Base-by-base conservation (phyloP, 2,113 vertebrate genomes). In the Microtus richardsoni region DNA sequence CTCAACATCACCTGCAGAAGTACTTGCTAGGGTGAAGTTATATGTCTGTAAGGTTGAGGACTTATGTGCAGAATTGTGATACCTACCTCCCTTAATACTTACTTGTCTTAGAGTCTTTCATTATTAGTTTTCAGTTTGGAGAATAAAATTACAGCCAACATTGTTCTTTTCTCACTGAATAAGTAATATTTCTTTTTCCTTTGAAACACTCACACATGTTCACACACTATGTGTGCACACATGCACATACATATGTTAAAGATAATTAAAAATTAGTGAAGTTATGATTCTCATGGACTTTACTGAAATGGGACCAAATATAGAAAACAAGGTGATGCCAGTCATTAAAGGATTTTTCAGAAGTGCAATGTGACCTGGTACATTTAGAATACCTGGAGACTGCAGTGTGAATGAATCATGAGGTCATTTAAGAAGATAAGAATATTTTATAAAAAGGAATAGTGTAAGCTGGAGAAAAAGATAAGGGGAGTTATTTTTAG, bases 351-450 rank as follows among this genome's bases (percentile, higher is more conserved):
- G 88, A 33, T 33, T 13, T 89, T 96, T 88, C 74, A 74, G n/a
- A 58, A 80, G 89, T 86, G 2, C 83, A 95, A 44, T 66, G 21
- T 95, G 89, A 96, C 82, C 86, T 89, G 64, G 88, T 93, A 89
- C 75, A 70, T 94, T 91, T 80, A 93, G 73, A 91, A 71, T 83
- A 79, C 30, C 73, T 84, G 49, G 78, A 91, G 13, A 39, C 66
- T 94, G 30, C 79, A 91, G 77, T 21, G 44, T 89, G 64, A 97
- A 58, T 96, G 93, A 96, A 83, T 97, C 83, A 91, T 89, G n/a
- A 92, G 49, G 85, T 77, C 64, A 92, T 91, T 96, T 77, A 87
- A 91, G 71, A 82, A 96, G 44, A 33, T 75, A 96, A 80, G 33
- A 26, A 80, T 44, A 7, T 91, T 77, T 94, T 28, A 86, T 71